Conservation (phyloP, 2,113 vertebrate genomes). For the Corythaeola cristata region DNA sequence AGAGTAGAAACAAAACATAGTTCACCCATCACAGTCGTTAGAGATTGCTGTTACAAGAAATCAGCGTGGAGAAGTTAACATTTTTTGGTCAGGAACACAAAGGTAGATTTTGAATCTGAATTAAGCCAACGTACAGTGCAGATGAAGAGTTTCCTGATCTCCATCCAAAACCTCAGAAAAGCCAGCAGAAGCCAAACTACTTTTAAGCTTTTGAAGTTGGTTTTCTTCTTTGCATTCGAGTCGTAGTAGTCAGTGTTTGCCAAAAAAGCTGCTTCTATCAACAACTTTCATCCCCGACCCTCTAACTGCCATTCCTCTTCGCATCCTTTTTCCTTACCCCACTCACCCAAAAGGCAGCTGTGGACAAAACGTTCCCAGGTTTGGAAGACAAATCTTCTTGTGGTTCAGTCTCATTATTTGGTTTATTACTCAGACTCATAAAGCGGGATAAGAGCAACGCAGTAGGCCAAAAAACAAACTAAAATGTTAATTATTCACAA, state of each 20-base stretch:
- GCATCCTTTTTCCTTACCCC: neutral
- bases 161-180: neutral
- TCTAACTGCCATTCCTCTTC: neutral
- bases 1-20: neutral
- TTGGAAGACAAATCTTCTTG: neutral
- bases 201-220: neutral
- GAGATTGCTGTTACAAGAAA: neutral
- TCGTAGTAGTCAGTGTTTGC: neutral
- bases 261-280: neutral
- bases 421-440: neutral
- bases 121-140: neutral
- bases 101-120: neutral
- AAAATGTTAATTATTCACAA: neutral
- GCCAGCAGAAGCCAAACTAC: neutral
- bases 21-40: neutral
- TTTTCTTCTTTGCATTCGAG: neutral
- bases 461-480: neutral
- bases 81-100: neutral
- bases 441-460: neutral
- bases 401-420: neutral
- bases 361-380: neutral
- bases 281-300: neutral
- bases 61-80: fast-evolving
- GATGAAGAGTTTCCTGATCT: neutral
- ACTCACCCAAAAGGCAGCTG: neutral